A percentile compares a stretch with the other conserved stretches of the same genome.
Conservation (phyloP, 30 jellyfish, hydroid and myxozoan genomes). For the Phacellophora camtschatica region DNA sequence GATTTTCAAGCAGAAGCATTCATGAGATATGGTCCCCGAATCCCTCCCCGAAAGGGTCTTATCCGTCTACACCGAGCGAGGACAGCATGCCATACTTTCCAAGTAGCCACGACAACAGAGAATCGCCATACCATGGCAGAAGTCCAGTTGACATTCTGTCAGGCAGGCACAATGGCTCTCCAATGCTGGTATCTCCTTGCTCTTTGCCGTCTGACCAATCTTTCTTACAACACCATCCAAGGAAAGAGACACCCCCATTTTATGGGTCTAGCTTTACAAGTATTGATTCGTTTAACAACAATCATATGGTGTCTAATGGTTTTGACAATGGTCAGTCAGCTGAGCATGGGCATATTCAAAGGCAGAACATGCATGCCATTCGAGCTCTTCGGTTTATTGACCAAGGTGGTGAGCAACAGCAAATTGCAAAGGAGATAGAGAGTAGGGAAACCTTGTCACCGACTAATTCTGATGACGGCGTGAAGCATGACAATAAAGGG, state of each 20-base stretch:
- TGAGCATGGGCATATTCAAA: slow-evolving; percentile 12
- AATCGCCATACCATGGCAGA: slow-evolving; percentile 56
- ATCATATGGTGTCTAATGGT: slow-evolving; percentile 29
- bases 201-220: slow-evolving; percentile 57
- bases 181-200: slow-evolving; percentile 59
- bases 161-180: slow-evolving; percentile 54
- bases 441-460: slow-evolving; percentile 16
- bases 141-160: slow-evolving; percentile 56
- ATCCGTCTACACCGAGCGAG: slow-evolving; percentile 90
- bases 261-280: slow-evolving; percentile 20
- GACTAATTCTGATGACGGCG: neutral
- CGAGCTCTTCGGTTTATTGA: slow-evolving; percentile 61
- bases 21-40: slow-evolving; percentile 99
- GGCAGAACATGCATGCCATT: slow-evolving; percentile 62
- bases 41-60: slow-evolving; percentile 93
- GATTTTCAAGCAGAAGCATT: slow-evolving; percentile 68
- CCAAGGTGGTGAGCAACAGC: neutral
- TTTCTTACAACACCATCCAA: slow-evolving; percentile 24
- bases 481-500: neutral
- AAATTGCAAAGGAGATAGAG: slow-evolving; percentile 16
- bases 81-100: slow-evolving; percentile 75
- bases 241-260: slow-evolving; percentile 37
- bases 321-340: neutral
- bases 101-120: slow-evolving; percentile 56
- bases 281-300: slow-evolving; percentile 45